Evolutionary conservation across 2,797 vertebrate species (phyloP).

Genomic region (Scomberomorus guttatus): DNA sequence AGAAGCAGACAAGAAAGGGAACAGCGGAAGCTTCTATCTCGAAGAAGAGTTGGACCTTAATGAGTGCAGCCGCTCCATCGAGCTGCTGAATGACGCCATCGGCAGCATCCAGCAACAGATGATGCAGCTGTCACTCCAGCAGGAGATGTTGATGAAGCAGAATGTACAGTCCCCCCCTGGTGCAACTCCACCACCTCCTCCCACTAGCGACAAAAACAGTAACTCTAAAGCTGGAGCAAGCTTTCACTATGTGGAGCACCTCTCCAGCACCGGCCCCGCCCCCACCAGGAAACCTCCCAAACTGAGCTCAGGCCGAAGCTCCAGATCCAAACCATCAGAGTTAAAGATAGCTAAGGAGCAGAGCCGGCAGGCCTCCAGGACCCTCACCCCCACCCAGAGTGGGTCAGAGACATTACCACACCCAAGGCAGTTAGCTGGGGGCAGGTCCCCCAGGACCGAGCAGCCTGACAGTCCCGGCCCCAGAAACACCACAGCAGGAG

Average conservation of each 20-base stretch:
- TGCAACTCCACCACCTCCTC: slow-evolving; percentile 48
- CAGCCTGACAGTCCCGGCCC: slow-evolving; percentile 56
- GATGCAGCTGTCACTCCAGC: slow-evolving; percentile 91
- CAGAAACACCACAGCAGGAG: slow-evolving; percentile 59
- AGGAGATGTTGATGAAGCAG: slow-evolving; percentile 94
- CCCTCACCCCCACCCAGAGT: slow-evolving; percentile 88
- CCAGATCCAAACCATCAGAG: slow-evolving; percentile 89
- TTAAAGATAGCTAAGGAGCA: slow-evolving; percentile 92
- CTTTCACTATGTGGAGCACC: slow-evolving; percentile 90
- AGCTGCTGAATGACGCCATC: slow-evolving; percentile 94
- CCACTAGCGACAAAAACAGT: slow-evolving; percentile 76
- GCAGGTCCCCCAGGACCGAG: slow-evolving; percentile 84
- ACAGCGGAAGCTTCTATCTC: slow-evolving; percentile 83
- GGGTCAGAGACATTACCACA: slow-evolving; percentile 84
- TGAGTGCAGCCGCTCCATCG: slow-evolving; percentile 95
- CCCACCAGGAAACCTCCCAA: slow-evolving; percentile 90
- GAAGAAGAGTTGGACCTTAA: slow-evolving; percentile 92
- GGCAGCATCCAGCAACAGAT: slow-evolving; percentile 93
- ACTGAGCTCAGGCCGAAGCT: slow-evolving; percentile 86
- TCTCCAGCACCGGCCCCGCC: slow-evolving; percentile 77
- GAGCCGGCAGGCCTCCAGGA: slow-evolving; percentile 81
- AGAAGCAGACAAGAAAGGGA: slow-evolving; percentile 81
- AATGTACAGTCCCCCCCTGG: slow-evolving; percentile 87
- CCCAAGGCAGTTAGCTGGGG: slow-evolving; percentile 82
- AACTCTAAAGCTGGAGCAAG: slow-evolving; percentile 87